These are phyloP conservation scores for Machimus atricapillus DNA, from an alignment of 2,888 invertebrate species.

Conservation along the genomic window DNA sequence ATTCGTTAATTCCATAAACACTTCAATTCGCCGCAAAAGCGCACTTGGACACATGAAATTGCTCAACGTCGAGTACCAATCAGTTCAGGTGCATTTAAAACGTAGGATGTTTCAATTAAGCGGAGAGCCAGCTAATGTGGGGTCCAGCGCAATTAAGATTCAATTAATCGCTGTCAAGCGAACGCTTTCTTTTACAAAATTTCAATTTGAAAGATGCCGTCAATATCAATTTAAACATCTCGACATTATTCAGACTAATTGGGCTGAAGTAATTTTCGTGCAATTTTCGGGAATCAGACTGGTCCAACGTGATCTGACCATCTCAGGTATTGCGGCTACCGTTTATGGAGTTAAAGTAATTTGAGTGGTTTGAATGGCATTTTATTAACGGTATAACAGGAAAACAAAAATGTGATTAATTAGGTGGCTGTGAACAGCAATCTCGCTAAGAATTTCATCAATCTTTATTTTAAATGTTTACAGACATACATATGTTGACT, in stretches of 20 bases:
- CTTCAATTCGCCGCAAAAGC: not conserved
- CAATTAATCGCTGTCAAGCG: slow-evolving; percentile 20
- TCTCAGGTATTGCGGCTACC: not conserved
- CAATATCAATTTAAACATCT: slow-evolving; percentile 12
- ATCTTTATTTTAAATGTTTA: not conserved
- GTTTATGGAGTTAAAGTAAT: not conserved
- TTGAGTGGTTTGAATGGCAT: not conserved
- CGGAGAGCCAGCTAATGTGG: not conserved
- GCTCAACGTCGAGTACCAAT: not conserved
- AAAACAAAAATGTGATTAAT: not conserved
- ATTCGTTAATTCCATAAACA: not conserved
- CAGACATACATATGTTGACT: too few species aligned
- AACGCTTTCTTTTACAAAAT: slow-evolving; percentile 3
- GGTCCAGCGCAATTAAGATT: slow-evolving; percentile 8
- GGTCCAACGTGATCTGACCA: not conserved
- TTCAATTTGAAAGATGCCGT: slow-evolving; percentile 32
- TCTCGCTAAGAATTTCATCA: not conserved
- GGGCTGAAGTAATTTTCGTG: slow-evolving; percentile 11
- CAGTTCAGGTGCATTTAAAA: not conserved
- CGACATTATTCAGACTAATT: not conserved
- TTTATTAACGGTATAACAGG: not conserved
- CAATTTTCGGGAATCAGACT: not conserved
- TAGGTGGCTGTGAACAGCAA: not conserved
- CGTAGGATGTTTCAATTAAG: slow-evolving; percentile 1
- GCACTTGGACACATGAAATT: not conserved